phyloP scores from a whole-genome alignment of 2,888 invertebrate species.

The Spicauda simplicius region DNA sequence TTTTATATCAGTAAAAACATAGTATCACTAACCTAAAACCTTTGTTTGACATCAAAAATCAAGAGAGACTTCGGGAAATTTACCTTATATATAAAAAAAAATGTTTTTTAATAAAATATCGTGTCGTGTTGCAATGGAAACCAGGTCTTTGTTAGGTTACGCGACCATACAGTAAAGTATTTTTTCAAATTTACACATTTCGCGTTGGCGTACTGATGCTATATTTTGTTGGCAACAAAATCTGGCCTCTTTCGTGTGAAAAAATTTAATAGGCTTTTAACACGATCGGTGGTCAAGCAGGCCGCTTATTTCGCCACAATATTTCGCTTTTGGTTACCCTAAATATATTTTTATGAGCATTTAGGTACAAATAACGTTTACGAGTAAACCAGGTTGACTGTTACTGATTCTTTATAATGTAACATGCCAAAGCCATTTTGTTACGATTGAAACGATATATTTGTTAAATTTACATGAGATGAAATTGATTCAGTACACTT shows the following conservation, averaged over 20 bases:
- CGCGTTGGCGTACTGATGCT: conserved; percentile 10
- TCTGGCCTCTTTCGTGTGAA: conserved; percentile 17
- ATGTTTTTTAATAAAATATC: not conserved
- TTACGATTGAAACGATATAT: no score
- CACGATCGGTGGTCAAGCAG: conserved; percentile 18
- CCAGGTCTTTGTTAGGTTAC: not conserved
- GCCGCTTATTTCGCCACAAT: conserved; percentile 7
- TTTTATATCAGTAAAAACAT: no score
- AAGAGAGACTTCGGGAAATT: no score
- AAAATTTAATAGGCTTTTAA: conserved; percentile 20
- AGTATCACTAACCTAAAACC: no score
- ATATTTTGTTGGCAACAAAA: conserved; percentile 20
- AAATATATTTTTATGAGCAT: not conserved
- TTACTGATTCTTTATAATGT: no score
- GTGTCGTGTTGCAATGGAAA: conserved; percentile 3
- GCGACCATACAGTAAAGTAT: conserved; percentile 16
- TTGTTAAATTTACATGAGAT: no score
- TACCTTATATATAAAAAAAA: no score
- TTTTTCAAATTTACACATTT: conserved; percentile 22
- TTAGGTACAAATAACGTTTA: not conserved
- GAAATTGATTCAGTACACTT: no score
- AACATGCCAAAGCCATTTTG: no score
- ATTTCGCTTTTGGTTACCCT: conserved; percentile 17
- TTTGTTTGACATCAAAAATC: no score
- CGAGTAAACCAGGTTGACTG: not conserved